phyloP scores from a whole-genome alignment of 2,888 invertebrate genomes.

The Deladenus siricidicola region DNA sequence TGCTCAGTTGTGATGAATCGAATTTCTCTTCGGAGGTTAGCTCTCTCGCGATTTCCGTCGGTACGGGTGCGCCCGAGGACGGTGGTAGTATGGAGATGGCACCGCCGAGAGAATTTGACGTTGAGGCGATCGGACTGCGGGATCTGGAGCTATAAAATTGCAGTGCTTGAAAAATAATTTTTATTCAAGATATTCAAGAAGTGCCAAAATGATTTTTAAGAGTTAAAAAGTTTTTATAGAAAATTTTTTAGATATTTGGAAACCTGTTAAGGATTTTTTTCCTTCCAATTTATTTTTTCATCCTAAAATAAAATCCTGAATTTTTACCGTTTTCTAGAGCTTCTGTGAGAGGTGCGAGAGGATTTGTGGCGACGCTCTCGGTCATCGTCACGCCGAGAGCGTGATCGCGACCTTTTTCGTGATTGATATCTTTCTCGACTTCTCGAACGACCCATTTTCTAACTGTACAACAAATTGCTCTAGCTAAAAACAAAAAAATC shows the following conservation, averaged over 20 bases:
- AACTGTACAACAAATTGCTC: too few species aligned
- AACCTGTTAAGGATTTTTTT: too few species aligned
- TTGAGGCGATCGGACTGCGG: background rate
- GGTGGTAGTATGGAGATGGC: background rate
- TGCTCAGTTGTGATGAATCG: slow-evolving; percentile 33
- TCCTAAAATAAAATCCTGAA: too few species aligned
- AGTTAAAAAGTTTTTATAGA: too few species aligned
- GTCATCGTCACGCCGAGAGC: background rate
- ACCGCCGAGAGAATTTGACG: background rate
- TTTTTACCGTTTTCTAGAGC: slow-evolving; percentile 2
- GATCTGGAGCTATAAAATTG: background rate
- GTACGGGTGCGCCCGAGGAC: background rate
- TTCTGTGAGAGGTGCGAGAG: background rate
- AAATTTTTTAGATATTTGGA: too few species aligned
- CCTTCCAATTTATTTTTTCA: too few species aligned
- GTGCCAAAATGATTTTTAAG: too few species aligned
- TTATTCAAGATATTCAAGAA: background rate
- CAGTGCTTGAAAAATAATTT: background rate
- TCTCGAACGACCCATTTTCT: background rate
- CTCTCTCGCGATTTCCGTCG: slow-evolving; percentile 15
- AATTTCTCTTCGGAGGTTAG: slow-evolving; percentile 16
- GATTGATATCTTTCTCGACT: background rate
- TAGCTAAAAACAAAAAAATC: too few species aligned
- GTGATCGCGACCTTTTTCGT: background rate
- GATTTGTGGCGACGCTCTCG: slow-evolving; percentile 1